phyloP scores from a whole-genome alignment of 2,888 invertebrate genomes.

The Meloe dianella region DNA sequence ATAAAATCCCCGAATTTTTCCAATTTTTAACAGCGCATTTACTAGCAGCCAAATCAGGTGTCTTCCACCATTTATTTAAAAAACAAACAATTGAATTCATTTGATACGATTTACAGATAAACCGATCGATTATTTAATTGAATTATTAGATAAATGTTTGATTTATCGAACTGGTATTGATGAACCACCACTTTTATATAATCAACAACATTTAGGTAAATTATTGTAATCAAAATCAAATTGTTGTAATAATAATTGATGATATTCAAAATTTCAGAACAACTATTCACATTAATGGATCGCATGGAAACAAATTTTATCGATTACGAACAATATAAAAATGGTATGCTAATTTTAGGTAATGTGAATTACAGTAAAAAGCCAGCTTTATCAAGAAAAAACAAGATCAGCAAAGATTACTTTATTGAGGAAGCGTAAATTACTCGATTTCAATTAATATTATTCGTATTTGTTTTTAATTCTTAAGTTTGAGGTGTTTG shows the following conservation, averaged over 20 bases:
- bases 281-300: constrained; percentile 56
- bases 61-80: no score
- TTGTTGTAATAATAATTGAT: background rate
- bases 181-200: constrained; percentile 60
- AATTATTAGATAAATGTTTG: constrained; percentile 59
- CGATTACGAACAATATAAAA: constrained; percentile 50
- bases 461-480: background rate
- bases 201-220: constrained; percentile 50
- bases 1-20: constrained; percentile 59
- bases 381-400: constrained; percentile 45
- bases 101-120: constrained; percentile 47
- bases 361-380: constrained; percentile 50
- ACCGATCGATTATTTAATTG: constrained; percentile 58
- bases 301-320: constrained; percentile 53
- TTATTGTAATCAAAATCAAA: background rate
- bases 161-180: constrained; percentile 58
- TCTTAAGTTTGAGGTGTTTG: constrained; percentile 31
- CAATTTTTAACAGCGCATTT: constrained; percentile 60
- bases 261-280: constrained; percentile 38
- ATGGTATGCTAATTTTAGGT: constrained; percentile 55
- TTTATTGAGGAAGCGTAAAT: constrained; percentile 54
- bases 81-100: no score
- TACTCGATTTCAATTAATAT: background rate
- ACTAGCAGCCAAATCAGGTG: constrained; percentile 54
- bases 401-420: constrained; percentile 46